Percentiles rank a stretch among this genome's conserved stretches.
phyloP scores from a whole-genome alignment of 2,113 vertebrate genomes.

The Chaetura pelagica region DNA sequence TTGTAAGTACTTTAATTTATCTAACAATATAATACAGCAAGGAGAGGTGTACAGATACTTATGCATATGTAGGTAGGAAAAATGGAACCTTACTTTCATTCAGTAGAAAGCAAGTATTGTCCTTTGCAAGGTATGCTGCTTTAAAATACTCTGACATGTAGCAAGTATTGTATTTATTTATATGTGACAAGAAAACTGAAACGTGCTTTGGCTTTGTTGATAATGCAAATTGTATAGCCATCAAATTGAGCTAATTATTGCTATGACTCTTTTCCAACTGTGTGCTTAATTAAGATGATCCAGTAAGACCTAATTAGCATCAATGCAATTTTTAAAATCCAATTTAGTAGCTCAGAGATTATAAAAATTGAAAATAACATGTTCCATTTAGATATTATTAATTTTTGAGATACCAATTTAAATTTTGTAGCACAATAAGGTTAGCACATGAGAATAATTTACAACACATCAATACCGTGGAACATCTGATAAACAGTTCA shows the following conservation, averaged over 20 bases:
- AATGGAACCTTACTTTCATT: background rate
- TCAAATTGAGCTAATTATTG: slow-evolving; percentile 51
- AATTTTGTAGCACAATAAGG: slow-evolving; percentile 36
- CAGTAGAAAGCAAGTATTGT: slow-evolving; percentile 8
- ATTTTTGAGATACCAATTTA: slow-evolving; percentile 40
- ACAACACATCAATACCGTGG: background rate
- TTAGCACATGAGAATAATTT: slow-evolving; percentile 18
- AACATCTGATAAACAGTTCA: slow-evolving; percentile 2
- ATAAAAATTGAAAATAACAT: slow-evolving; percentile 58
- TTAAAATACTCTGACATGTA: background rate
- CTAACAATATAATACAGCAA: background rate
- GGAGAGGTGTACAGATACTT: background rate
- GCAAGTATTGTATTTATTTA: slow-evolving; percentile 17
- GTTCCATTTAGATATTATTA: slow-evolving; percentile 35
- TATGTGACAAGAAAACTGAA: slow-evolving; percentile 48
- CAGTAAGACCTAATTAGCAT: slow-evolving; percentile 67
- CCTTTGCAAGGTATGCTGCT: slow-evolving; percentile 14
- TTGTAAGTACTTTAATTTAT: background rate
- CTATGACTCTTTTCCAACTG: slow-evolving; percentile 41
- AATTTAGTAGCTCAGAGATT: slow-evolving; percentile 61
- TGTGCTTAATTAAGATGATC: slow-evolving; percentile 65
- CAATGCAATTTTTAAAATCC: slow-evolving; percentile 64
- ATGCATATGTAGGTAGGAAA: background rate
- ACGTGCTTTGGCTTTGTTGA: slow-evolving; percentile 29
- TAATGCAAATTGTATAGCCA: slow-evolving; percentile 31